A percentile compares a stretch with the other conserved stretches of the same genome.
phyloP scores from a whole-genome alignment of 30 jellyfish, hydroid and myxozoan genomes.

The Chironex yamaguchii region DNA sequence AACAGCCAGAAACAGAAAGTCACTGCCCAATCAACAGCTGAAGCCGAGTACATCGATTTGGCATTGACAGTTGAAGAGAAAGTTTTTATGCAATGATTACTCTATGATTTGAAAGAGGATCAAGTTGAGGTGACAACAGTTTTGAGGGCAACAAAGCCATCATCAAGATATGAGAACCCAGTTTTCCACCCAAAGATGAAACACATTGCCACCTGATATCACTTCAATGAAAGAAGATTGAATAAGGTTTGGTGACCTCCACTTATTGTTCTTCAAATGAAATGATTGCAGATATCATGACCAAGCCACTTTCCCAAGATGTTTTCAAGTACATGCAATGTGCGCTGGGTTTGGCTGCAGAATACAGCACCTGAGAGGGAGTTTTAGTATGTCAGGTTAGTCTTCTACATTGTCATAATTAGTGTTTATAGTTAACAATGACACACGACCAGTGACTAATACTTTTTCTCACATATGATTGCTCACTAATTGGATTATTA shows the following conservation, averaged over 20 bases:
- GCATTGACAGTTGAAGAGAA: conserved; percentile 1
- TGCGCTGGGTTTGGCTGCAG: no score
- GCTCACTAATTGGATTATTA: no score
- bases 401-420: no score
- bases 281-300: conserved; percentile 46
- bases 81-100: background rate
- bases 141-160: conserved; percentile 5
- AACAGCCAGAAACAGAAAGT: background rate
- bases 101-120: background rate
- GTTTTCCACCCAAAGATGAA: background rate
- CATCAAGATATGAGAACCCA: background rate
- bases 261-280: conserved; percentile 31
- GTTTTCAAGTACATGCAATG: background rate
- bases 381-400: no score
- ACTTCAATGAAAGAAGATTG: background rate
- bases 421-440: no score
- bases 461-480: no score
- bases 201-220: conserved; percentile 15
- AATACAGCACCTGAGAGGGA: no score
- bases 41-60: conserved; percentile 12
- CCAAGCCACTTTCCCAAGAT: conserved; percentile 28
- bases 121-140: background rate
- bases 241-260: no score
- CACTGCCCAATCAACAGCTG: conserved; percentile 23
- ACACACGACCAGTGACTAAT: no score